A percentile compares a stretch with the other conserved stretches of the same genome.
Conservation (phyloP, 2,888 invertebrate genomes). For the Drosophila borealis region DNA sequence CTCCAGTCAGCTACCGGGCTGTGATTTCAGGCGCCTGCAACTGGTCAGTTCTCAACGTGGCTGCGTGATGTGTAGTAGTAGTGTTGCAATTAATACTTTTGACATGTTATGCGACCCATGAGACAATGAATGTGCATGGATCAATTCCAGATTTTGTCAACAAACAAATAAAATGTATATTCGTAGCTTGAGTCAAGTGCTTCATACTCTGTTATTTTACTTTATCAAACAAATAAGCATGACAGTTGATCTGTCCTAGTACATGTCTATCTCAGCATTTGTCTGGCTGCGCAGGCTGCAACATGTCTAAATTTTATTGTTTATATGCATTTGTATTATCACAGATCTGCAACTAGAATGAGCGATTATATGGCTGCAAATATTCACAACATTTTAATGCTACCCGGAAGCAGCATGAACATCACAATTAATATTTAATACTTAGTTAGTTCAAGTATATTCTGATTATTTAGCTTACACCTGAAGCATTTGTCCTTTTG, state of each 20-base stretch:
- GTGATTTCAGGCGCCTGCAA: slow-evolving; percentile 37
- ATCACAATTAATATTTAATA: not conserved
- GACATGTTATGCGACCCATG: slow-evolving; percentile 19
- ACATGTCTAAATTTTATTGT: not conserved
- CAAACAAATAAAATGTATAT: slow-evolving; percentile 2
- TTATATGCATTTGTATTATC: not conserved
- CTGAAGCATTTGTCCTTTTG: too few species aligned
- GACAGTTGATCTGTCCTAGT: not conserved
- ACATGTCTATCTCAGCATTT: not conserved
- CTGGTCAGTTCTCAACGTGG: slow-evolving; percentile 28
- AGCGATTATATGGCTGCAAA: not conserved
- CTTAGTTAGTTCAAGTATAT: not conserved
- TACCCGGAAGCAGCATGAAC: not conserved
- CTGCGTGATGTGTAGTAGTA: slow-evolving; percentile 22
- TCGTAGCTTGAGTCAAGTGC: not conserved
- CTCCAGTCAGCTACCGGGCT: slow-evolving; percentile 3
- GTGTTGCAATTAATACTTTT: slow-evolving; percentile 66
- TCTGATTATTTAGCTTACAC: too few species aligned
- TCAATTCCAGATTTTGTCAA: not conserved
- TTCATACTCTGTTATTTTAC: not conserved
- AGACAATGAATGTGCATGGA: not conserved
- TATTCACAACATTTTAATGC: too few species aligned
- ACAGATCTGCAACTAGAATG: not conserved
- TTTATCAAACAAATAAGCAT: not conserved
- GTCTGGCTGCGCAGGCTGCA: not conserved